These are phyloP conservation scores for Propithecus coquereli DNA, from an alignment of 2,113 vertebrate species.

Conservation along the genomic window DNA sequence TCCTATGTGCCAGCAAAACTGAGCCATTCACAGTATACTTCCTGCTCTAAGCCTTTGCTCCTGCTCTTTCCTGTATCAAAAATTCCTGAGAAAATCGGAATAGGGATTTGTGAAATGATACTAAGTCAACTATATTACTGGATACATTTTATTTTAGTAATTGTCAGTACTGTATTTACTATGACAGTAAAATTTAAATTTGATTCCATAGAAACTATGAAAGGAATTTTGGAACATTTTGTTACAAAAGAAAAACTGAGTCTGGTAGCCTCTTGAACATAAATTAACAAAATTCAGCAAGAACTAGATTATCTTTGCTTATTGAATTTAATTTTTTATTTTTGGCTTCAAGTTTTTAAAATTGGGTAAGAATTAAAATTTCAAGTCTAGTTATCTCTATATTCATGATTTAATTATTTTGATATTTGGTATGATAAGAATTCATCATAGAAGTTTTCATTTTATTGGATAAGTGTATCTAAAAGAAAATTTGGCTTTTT, in stretches of 20 bases:
- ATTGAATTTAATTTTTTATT: constrained; percentile 14
- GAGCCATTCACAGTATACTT: neutral
- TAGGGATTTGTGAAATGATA: neutral
- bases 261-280: neutral
- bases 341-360: constrained; percentile 12
- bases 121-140: neutral
- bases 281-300: constrained; percentile 25
- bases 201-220: neutral
- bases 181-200: neutral
- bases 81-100: neutral
- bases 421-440: constrained; percentile 22
- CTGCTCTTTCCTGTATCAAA: neutral
- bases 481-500: constrained; percentile 24
- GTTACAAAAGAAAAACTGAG: constrained; percentile 13
- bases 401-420: constrained; percentile 41
- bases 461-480: neutral
- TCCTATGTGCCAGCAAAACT: neutral
- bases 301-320: neutral
- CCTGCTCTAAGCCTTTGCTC: neutral
- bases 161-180: neutral
- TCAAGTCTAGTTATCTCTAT: neutral
- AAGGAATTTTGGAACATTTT: constrained; percentile 34
- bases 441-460: constrained; percentile 5
- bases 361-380: constrained; percentile 3
- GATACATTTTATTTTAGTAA: constrained; percentile 6